Conservation (phyloP, 1,140 invertebrate genomes). For the Calosoma granatense region DNA sequence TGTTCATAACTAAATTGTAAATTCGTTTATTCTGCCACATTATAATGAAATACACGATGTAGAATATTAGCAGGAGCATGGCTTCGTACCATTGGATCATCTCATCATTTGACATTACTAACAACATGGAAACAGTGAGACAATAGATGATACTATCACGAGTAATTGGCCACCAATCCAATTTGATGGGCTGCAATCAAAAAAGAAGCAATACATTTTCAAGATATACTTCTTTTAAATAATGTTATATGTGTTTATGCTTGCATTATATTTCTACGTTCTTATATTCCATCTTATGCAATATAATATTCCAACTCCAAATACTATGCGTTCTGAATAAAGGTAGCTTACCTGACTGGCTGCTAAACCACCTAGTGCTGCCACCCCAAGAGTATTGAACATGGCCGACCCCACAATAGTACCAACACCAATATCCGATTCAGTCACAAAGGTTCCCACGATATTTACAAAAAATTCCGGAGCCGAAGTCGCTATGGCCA, state of each 20-base stretch:
- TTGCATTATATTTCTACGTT: too few relatives aligned
- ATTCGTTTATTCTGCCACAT: constrained; percentile 47
- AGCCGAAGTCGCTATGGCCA: constrained; percentile 81
- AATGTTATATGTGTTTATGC: too few relatives aligned
- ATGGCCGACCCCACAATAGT: constrained; percentile 81
- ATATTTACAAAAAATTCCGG: constrained; percentile 86
- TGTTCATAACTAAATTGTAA: constrained; percentile 11
- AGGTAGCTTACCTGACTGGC: constrained; percentile 52
- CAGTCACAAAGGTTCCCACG: constrained; percentile 67
- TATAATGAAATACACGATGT: constrained; percentile 54
- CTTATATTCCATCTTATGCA: too few relatives aligned
- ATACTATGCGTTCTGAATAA: too few relatives aligned
- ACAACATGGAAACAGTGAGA: constrained; percentile 61
- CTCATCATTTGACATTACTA: constrained; percentile 70
- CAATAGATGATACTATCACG: constrained; percentile 77
- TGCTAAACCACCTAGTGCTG: constrained; percentile 68
- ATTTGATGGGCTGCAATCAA: constrained; percentile 58
- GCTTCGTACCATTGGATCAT: constrained; percentile 71
- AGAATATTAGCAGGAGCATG: constrained; percentile 52
- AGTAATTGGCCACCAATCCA: constrained; percentile 75
- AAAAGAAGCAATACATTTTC: too few relatives aligned
- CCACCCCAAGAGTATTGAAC: constrained; percentile 81
- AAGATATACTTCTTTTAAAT: neutral
- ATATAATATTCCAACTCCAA: too few relatives aligned
- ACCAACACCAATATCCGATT: constrained; percentile 72